Conservation (phyloP, 2,113 vertebrate species). For the Aplodontia rufa region DNA sequence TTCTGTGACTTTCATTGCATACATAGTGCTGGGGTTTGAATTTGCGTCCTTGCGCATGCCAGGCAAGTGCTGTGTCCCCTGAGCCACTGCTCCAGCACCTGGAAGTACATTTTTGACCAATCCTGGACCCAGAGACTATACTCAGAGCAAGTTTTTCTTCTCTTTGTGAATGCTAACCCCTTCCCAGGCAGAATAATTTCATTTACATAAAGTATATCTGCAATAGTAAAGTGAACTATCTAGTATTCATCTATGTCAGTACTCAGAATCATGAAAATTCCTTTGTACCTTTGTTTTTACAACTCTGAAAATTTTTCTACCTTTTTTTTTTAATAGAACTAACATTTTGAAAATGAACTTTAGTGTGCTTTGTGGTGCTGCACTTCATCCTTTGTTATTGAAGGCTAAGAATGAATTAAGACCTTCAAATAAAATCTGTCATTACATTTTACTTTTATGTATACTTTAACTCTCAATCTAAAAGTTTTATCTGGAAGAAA, state of each 20-base stretch:
- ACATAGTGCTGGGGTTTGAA: no score
- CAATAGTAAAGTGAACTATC: background rate
- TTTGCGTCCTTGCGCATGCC: no score
- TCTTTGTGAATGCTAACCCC: background rate
- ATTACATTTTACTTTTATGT: background rate
- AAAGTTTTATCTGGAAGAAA: conserved; percentile 12
- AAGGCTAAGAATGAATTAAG: background rate
- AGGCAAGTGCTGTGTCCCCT: no score
- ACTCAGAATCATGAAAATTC: conserved; percentile 2
- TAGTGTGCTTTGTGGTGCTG: background rate
- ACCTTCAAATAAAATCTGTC: background rate
- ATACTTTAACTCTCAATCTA: background rate
- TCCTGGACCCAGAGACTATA: background rate
- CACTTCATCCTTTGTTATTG: background rate
- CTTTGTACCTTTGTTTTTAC: background rate
- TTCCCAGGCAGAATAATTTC: background rate
- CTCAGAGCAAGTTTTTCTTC: background rate
- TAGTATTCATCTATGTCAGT: background rate
- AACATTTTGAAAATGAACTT: background rate
- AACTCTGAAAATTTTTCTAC: conserved; percentile 8
- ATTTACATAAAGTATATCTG: background rate
- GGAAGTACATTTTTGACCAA: background rate
- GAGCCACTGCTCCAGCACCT: no score
- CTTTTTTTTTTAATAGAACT: background rate
- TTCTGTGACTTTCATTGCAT: no score